Evolutionary conservation across 2,888 invertebrate genomes (phyloP), one percentile per base, ranked within the genome.

Genomic region (Conus canariensis): DNA sequence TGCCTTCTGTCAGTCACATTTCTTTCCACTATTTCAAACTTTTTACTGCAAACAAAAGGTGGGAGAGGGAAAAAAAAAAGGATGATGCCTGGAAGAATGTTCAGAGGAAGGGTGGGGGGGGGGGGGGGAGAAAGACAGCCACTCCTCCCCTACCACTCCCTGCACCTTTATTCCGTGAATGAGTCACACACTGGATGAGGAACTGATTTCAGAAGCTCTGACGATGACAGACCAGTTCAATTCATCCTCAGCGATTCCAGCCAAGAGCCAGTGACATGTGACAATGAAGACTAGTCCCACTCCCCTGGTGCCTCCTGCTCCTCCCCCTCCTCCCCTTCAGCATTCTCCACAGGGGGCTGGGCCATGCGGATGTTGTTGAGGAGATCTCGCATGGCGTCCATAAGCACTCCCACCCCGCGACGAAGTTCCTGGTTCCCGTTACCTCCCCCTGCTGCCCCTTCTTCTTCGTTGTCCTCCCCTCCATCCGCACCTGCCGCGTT

Each of bases 321-420:
- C 58, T 86, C 88, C 5, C 92, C 91, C n/a, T 91, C 93, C 60
- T 91, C 92, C 6, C 91, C 91, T 6, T 93, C 90, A 9, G 90
- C 91, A 60, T 93, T 91, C 22, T 91, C 91, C 60, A 91, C 91
- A 56, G 91, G 92, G 19, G 85, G 77, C 77, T 88, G 67, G 87
- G 91, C 97, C 92, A 97, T 96, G 88, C 97, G 97, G 90, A 97
- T 97, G 94, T 97, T 97, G 90, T 97, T 97, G 77, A 98, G 96
- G 90, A 98, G 97, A 93, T 98, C 97, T 82, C 98, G 96, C 97
- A 98, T 98, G 16, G 98, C 98, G 93, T 97, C 97, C 92, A 98
- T 97, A 90, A 98, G 96, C 0, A 97, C 97, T 12, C 97, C 97
- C 5, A 98, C 97, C 90, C 97, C 97, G 90, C 97, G 97, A 67